Percentiles rank a stretch among this genome's conserved stretches.
Conservation (phyloP, 2,888 invertebrate genomes). For the Lamproptera curius region DNA sequence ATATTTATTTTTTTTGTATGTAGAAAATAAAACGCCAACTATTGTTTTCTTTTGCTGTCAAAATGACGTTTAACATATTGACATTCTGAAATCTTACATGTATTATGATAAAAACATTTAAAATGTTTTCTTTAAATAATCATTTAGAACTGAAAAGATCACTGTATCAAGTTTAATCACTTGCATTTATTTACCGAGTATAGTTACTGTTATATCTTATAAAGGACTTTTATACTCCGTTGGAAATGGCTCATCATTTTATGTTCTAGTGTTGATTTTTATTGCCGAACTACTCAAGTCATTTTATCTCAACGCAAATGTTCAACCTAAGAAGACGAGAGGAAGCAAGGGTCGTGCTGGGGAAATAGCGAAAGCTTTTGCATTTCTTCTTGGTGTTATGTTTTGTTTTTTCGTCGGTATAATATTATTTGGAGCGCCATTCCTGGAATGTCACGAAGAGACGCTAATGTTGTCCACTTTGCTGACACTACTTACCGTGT, state of each 20-base stretch:
- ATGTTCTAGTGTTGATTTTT: constrained; percentile 59
- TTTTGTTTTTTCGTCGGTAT: constrained; percentile 78
- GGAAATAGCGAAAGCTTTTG: constrained; percentile 69
- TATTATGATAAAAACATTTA: too few species aligned
- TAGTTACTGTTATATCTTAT: constrained; percentile 75
- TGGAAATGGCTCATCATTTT: constrained; percentile 74
- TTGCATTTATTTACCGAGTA: constrained; percentile 79
- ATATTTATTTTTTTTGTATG: too few species aligned
- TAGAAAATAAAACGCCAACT: too few species aligned
- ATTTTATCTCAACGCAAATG: constrained; percentile 53
- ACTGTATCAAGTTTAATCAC: constrained; percentile 77
- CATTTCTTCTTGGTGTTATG: constrained; percentile 63
- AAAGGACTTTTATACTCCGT: constrained; percentile 79
- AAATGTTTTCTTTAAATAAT: constrained; percentile 61
- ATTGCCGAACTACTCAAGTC: constrained; percentile 78
- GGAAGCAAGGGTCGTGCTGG: constrained; percentile 58
- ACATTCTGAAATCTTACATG: neutral
- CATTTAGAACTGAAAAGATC: constrained; percentile 60
- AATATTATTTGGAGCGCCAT: constrained; percentile 83
- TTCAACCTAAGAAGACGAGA: constrained; percentile 56
- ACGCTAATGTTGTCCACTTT: constrained; percentile 82
- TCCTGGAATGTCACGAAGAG: constrained; percentile 80
- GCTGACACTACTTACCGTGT: constrained; percentile 79
- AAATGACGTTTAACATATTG: neutral
- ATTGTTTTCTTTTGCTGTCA: neutral